Evolutionary conservation across 2,113 vertebrate genomes (phyloP), one percentile per base, ranked within the genome.

Genomic region (Ceyx cyanopectus): DNA sequence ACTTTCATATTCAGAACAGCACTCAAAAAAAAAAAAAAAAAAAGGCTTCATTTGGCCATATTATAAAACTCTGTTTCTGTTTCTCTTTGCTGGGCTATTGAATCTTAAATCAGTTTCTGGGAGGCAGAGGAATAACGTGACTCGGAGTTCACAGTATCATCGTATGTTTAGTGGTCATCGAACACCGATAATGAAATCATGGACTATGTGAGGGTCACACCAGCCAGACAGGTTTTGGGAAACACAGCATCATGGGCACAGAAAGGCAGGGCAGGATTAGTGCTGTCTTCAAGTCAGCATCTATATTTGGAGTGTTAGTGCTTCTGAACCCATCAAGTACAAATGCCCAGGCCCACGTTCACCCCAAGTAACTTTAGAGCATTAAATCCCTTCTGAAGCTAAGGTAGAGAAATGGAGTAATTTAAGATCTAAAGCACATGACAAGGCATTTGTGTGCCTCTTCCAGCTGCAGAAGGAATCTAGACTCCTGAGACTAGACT

Each of bases 261-360:
- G 75, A 57, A 51, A 5, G n/a, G 30, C 54, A 81, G 50, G 48
- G 50, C 32, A 80, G 58, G 41, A 73, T 70, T 57, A 93, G 48
- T 0, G 0, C 9, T 0, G 0, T 34, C n/a, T 58, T 87, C 32
- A 46, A 69, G 34, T 77, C 76, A 70, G 54, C n/a, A 67, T 5
- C 54, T 70, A 5, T 66, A 74, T 87, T 77, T n/a, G 37, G 75
- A 77, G 14, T 14, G 32, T 72, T 50, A 51, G 63, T 1, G 11
- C 27, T 74, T 62, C 45, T 4, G 5, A 91, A 82, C 19, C 21
- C 7, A 7, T 48, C 69, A 21, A 4, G 22, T 56, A 77, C 5
- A 9, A 87, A 76, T 1, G 4, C 6, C 32, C 75, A 68, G 50
- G 65, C 50, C 66, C 78, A 66, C 2, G 10, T 11, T 63, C 13